Conservation (phyloP, 2,888 invertebrate genomes). For the Ophioninae sp. region DNA sequence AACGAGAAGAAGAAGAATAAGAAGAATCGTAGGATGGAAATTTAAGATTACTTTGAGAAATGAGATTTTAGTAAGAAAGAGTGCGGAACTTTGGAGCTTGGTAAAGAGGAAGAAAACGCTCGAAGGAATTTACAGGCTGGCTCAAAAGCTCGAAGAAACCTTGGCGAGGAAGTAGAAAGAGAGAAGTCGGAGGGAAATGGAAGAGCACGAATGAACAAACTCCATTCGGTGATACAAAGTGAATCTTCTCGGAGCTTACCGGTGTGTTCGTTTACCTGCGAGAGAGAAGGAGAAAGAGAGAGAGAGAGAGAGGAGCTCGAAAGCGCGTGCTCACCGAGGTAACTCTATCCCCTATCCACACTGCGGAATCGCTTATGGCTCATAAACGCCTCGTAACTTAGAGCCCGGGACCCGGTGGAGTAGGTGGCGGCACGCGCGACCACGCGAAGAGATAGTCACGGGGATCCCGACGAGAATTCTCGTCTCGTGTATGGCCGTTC, state of each 20-base stretch:
- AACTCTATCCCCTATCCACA: conserved; percentile 75
- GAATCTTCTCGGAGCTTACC: conserved; percentile 55
- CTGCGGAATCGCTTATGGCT: conserved; percentile 79
- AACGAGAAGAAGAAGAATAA: not conserved
- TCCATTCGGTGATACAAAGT: conserved; percentile 57
- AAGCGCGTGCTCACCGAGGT: conserved; percentile 71
- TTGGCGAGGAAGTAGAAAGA: not conserved
- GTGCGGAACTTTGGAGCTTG: not conserved
- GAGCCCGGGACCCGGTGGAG: conserved; percentile 69
- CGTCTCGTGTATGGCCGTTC: conserved; percentile 33
- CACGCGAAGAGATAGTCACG: conserved; percentile 63
- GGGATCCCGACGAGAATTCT: conserved; percentile 60
- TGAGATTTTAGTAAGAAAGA: not conserved
- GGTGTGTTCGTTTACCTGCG: conserved; percentile 68
- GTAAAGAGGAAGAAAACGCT: not conserved
- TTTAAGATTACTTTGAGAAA: not conserved
- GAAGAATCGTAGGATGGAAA: not conserved
- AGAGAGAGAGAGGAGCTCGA: conserved; percentile 49
- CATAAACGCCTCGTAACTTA: conserved; percentile 81
- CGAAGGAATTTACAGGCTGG: not conserved
- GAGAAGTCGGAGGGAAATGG: conserved; percentile 26
- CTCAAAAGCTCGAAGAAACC: not conserved
- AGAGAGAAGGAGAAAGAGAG: conserved; percentile 7
- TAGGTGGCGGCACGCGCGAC: conserved; percentile 60
- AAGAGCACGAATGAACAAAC: conserved; percentile 31